Percentiles rank a stretch among this genome's conserved stretches.
Conservation (phyloP, 2,888 invertebrate species). For the Galeruca laticollis region DNA sequence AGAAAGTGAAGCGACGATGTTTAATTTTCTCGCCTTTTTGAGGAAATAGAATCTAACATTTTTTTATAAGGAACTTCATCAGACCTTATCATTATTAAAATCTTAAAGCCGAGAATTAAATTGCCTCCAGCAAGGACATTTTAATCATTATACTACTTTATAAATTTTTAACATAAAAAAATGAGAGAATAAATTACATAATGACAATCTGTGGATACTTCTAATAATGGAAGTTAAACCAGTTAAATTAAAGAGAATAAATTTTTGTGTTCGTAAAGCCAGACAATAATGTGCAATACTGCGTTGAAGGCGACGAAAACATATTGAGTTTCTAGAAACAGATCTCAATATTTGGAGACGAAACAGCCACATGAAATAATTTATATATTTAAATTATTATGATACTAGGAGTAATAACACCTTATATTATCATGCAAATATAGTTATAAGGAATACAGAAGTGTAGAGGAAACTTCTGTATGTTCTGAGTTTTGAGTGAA, state of each 20-base stretch:
- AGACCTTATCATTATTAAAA: constrained; percentile 47
- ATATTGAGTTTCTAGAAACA: no score
- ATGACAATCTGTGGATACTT: constrained; percentile 19
- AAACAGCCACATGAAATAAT: no score
- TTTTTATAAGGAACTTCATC: constrained; percentile 42
- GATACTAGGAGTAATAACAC: no score
- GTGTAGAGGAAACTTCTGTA: no score
- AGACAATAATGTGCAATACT: neutral
- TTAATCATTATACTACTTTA: constrained; percentile 43
- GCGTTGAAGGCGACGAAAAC: no score
- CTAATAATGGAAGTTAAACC: constrained; percentile 5
- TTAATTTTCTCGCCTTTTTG: constrained; percentile 40
- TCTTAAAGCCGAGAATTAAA: constrained; percentile 43
- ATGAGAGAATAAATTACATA: constrained; percentile 15
- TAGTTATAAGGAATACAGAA: no score
- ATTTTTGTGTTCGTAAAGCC: neutral
- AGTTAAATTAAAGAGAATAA: neutral
- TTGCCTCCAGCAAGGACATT: constrained; percentile 42
- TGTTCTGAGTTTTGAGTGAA: no score
- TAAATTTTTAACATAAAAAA: constrained; percentile 37
- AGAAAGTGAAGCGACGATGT: constrained; percentile 24
- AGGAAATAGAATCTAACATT: constrained; percentile 40
- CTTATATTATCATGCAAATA: no score
- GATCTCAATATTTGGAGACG: no score
- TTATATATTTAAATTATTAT: no score